Conservation (phyloP, 2,113 vertebrate species). For the Collichthys lucidus region DNA sequence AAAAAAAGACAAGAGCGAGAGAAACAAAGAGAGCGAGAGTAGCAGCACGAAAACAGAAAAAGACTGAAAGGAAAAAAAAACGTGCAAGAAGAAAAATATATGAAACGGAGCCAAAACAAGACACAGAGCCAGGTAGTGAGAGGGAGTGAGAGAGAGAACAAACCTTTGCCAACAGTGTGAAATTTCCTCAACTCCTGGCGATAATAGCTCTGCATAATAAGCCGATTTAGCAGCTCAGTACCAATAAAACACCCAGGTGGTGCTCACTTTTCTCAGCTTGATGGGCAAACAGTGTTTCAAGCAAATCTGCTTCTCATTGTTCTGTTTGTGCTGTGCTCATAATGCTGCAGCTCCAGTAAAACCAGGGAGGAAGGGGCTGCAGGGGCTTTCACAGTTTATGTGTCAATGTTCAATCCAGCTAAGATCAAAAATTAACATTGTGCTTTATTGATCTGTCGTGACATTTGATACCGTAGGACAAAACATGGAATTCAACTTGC, state of each 20-base stretch:
- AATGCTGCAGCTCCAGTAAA: conserved; percentile 32
- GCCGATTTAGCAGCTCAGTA: conserved; percentile 65
- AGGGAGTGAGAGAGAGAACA: not conserved
- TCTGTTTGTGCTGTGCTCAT: conserved; percentile 35
- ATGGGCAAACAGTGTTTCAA: conserved; percentile 39
- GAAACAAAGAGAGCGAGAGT: not conserved
- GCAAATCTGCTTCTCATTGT: conserved; percentile 52
- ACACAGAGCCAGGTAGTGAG: conserved; percentile 25
- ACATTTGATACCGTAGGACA: not conserved
- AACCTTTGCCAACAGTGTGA: conserved; percentile 57
- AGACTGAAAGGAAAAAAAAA: conserved; percentile 3
- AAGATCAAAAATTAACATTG: not conserved
- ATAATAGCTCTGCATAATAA: conserved; percentile 71
- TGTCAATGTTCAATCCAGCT: not conserved
- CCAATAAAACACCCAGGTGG: conserved; percentile 74
- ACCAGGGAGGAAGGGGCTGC: not conserved
- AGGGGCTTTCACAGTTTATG: not conserved
- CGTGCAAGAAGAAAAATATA: conserved; percentile 9
- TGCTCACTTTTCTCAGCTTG: conserved; percentile 58
- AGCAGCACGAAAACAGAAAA: conserved; percentile 4
- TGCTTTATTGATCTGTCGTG: conserved; percentile 10
- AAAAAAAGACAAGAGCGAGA: not conserved
- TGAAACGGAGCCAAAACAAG: conserved; percentile 8
- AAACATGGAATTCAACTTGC: not conserved
- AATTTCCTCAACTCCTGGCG: conserved; percentile 56